Evolutionary conservation across 2,113 vertebrate genomes (phyloP).

Genomic region (Rhadina sibilatrix): DNA sequence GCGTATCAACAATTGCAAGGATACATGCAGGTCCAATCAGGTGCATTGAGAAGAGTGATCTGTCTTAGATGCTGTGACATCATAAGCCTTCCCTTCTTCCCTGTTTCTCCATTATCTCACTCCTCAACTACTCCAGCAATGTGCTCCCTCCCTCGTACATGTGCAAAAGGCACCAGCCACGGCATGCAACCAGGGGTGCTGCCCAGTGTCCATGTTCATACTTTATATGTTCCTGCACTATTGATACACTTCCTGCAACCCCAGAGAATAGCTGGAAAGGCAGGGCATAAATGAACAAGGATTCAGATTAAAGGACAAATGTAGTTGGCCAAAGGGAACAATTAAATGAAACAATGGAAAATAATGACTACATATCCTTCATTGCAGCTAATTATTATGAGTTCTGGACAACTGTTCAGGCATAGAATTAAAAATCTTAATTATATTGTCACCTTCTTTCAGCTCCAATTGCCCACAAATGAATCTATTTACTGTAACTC

Average conservation of each 20-base stretch:
- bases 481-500: conserved; percentile 84
- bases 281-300: background rate
- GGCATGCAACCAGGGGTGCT: rapidly evolving
- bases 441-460: conserved; percentile 94
- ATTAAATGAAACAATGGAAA: conserved; percentile 82
- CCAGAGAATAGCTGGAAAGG: background rate
- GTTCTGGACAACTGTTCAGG: conserved; percentile 96
- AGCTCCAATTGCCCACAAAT: conserved; percentile 78
- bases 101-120: background rate
- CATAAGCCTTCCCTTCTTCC: background rate
- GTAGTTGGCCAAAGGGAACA: conserved; percentile 73
- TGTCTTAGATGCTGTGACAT: background rate
- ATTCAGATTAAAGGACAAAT: conserved; percentile 72
- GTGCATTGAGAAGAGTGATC: rapidly evolving
- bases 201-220: rapidly evolving
- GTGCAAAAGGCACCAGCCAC: rapidly evolving
- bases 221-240: rapidly evolving
- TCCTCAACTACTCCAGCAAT: background rate
- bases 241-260: background rate
- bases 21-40: rapidly evolving
- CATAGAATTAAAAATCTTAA: conserved; percentile 99
- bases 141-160: rapidly evolving
- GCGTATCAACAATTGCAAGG: too few species aligned
- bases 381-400: conserved; percentile 95
- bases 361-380: conserved; percentile 92